Conservation (phyloP, 2,797 vertebrate species). For the Scarus forsteni region DNA sequence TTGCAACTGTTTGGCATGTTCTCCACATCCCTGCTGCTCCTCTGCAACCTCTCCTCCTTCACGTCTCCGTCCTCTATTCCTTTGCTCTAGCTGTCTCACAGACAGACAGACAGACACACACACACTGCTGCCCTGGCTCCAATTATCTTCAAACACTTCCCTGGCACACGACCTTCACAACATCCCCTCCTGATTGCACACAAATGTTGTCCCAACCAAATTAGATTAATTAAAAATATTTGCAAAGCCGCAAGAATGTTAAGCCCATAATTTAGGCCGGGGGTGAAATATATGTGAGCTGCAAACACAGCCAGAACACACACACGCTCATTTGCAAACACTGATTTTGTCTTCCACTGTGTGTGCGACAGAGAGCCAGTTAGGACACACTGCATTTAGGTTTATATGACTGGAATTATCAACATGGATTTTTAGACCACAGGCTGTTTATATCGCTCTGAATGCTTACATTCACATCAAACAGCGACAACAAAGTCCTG, state of each 20-base stretch:
- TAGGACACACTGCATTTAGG: slow-evolving; percentile 53
- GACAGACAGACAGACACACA: slow-evolving; percentile 47
- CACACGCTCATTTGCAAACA: slow-evolving; percentile 59
- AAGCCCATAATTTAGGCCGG: slow-evolving; percentile 78
- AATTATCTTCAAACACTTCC: slow-evolving; percentile 87
- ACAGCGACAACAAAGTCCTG: slow-evolving; percentile 49
- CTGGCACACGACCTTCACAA: slow-evolving; percentile 85
- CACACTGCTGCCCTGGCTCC: slow-evolving; percentile 77
- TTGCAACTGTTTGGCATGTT: slow-evolving; percentile 5
- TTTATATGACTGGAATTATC: slow-evolving; percentile 66
- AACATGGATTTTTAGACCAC: slow-evolving; percentile 59
- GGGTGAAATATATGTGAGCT: slow-evolving; percentile 76
- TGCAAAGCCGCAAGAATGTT: slow-evolving; percentile 86
- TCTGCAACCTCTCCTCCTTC: slow-evolving; percentile 71
- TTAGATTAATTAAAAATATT: slow-evolving; percentile 89
- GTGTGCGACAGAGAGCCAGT: slow-evolving; percentile 52
- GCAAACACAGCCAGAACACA: slow-evolving; percentile 68
- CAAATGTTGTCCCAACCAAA: slow-evolving; percentile 87
- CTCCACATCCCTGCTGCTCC: slow-evolving; percentile 40
- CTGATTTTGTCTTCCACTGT: slow-evolving; percentile 48
- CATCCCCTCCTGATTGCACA: slow-evolving; percentile 86
- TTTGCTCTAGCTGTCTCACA: slow-evolving; percentile 71
- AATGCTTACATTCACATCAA: slow-evolving; percentile 70
- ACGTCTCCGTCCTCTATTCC: slow-evolving; percentile 72
- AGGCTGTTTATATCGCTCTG: slow-evolving; percentile 66